Evolutionary conservation across 2,797 vertebrate genomes (phyloP).

Genomic region (Liasis olivaceus): DNA sequence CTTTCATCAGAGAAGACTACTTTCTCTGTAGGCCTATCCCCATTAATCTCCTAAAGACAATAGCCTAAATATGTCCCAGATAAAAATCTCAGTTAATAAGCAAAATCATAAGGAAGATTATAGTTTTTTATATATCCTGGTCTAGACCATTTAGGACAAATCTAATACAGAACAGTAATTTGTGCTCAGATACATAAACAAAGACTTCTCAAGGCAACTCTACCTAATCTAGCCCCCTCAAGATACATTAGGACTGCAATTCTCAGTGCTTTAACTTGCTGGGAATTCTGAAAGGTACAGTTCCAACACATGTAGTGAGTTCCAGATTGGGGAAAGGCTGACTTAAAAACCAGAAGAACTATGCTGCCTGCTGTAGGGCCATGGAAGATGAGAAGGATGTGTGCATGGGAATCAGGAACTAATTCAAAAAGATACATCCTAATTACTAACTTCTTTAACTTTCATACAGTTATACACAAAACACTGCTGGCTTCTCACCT

Average conservation of each 20-base stretch:
- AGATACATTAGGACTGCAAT: neutral
- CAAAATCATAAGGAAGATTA: neutral
- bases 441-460: neutral
- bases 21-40: neutral
- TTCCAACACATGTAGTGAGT: neutral
- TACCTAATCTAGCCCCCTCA: neutral
- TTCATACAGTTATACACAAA: neutral
- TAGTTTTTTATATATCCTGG: neutral
- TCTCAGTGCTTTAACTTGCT: neutral
- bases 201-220: neutral
- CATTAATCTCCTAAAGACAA: neutral
- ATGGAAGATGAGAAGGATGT: neutral
- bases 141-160: neutral
- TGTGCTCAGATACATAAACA: neutral
- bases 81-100: neutral
- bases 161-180: neutral
- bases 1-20: neutral
- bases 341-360: neutral
- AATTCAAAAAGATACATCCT: neutral
- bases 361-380: neutral
- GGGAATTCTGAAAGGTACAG: neutral
- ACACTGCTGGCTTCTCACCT: constrained; percentile 77
- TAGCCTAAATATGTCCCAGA: neutral
- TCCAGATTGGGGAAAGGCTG: neutral
- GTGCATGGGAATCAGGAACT: no score